A percentile compares a stretch with the other conserved stretches of the same genome.
These are phyloP conservation scores for Octodonta nipae DNA, from an alignment of 2,888 invertebrate species.

Conservation along the genomic window DNA sequence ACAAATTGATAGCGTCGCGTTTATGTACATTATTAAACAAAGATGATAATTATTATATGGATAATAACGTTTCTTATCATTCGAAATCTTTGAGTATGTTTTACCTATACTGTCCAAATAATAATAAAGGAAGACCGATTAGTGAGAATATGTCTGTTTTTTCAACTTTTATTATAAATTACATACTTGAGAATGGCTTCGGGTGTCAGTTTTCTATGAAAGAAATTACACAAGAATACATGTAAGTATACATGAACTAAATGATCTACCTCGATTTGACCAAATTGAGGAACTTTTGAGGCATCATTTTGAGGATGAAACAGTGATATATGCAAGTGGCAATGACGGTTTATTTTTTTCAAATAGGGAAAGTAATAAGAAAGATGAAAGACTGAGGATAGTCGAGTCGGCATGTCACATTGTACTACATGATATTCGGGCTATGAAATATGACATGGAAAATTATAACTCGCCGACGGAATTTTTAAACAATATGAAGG, in stretches of 20 bases:
- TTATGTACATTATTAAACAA: neutral
- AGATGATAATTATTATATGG: neutral
- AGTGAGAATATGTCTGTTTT: neutral
- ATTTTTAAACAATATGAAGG: neutral
- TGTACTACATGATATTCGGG: constrained; percentile 8
- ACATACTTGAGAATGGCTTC: neutral
- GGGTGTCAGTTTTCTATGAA: neutral
- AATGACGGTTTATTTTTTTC: constrained; percentile 18
- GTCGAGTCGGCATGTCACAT: constrained; percentile 1
- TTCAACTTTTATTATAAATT: neutral
- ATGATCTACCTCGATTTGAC: neutral
- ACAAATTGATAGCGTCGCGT: neutral
- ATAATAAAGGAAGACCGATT: neutral
- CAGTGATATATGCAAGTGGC: constrained; percentile 18
- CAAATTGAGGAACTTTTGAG: constrained; percentile 14
- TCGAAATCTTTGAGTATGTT: neutral
- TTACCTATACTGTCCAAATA: neutral
- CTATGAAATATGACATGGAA: constrained; percentile 17
- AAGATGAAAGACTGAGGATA: constrained; percentile 2
- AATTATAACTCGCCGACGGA: constrained; percentile 8
- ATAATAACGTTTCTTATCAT: neutral
- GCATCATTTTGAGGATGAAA: constrained; percentile 19
- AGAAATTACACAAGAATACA: neutral
- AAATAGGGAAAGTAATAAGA: neutral
- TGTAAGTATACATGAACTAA: neutral